Base-by-base conservation (phyloP, 23 tunicate species). In the Trididemnum miniatum region DNA sequence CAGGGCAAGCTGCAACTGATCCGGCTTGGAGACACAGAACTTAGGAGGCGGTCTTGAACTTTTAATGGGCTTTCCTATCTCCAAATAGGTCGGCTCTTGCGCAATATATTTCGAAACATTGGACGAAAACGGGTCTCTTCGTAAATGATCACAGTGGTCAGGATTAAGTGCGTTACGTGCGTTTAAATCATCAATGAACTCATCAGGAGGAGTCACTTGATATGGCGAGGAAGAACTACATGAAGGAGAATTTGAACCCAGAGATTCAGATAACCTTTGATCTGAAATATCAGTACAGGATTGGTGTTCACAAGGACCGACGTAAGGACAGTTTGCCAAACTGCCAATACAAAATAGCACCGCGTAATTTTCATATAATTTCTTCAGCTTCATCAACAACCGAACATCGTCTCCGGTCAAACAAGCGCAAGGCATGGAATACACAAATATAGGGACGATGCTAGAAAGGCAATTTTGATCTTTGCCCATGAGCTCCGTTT, bases 361-460 rank as follows among this genome's bases (percentile, higher is more conserved):
- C 9, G 84, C 54, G 29, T 35, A 59, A 1, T 80, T 44, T 35
- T 65, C 50, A 37, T 80, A 80, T 0, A 59, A 65, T 2, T 2
- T 29, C 39, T 62, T 65, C 25, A 82, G 78, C 22, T 39, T 71
- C 65, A 12, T 40, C 32, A 82, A 27, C 15, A 34, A 40, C 25
- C 20, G n/a, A 2, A 74, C 31, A 74, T 64, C 71, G 26, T 37
- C n/a, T 27, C n/a, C n/a, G 39, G 54, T 37, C 35, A 80, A 23
- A 65, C 66, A 39, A 65, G 72, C 35, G 65, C 72, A 39, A 62
- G 84, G 59, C 71, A 60, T 23, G 15, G 76, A 62, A 51, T 85
- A 85, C 1, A 85, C 51, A 40, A 85, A 85, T 9, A 85, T 30
- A 4, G 89, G 89, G 1, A 65, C 31, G 18, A 59, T 51, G 9